Conservation (phyloP, 2,797 vertebrate genomes). For the Fistularia tabacaria region DNA sequence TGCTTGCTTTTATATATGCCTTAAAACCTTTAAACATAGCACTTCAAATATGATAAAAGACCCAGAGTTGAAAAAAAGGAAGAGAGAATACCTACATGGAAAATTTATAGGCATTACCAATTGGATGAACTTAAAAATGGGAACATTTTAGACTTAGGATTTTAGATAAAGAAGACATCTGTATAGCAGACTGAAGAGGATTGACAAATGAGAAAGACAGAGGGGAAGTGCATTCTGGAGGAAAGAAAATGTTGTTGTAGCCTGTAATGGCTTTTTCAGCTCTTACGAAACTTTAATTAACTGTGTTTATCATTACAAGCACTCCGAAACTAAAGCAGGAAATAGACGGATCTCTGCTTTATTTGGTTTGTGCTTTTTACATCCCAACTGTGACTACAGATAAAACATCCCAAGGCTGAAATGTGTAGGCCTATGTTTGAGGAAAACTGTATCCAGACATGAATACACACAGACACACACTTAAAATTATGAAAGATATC, state of each 20-base stretch:
- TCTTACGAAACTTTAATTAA: slow-evolving; percentile 70
- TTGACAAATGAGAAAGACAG: slow-evolving; percentile 15
- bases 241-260: slow-evolving; percentile 40
- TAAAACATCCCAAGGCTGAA: slow-evolving; percentile 18
- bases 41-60: no score
- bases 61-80: no score
- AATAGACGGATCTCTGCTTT: slow-evolving; percentile 69
- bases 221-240: slow-evolving; percentile 26
- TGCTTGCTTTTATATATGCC: no score
- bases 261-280: slow-evolving; percentile 60
- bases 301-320: slow-evolving; percentile 67
- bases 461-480: slow-evolving; percentile 5
- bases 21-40: no score
- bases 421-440: slow-evolving; percentile 15
- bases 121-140: no score
- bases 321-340: slow-evolving; percentile 66
- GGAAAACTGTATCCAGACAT: slow-evolving; percentile 15
- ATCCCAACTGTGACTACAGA: slow-evolving; percentile 33
- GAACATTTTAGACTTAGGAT: no score
- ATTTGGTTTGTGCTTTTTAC: slow-evolving; percentile 46
- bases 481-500: slow-evolving; percentile 22
- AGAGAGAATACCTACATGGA: no score
- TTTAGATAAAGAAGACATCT: no score
- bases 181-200: no score
- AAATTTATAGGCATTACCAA: no score